Base-by-base conservation (phyloP, 2,113 vertebrate genomes). In the Sinocyclocheilus rhinocerous region DNA sequence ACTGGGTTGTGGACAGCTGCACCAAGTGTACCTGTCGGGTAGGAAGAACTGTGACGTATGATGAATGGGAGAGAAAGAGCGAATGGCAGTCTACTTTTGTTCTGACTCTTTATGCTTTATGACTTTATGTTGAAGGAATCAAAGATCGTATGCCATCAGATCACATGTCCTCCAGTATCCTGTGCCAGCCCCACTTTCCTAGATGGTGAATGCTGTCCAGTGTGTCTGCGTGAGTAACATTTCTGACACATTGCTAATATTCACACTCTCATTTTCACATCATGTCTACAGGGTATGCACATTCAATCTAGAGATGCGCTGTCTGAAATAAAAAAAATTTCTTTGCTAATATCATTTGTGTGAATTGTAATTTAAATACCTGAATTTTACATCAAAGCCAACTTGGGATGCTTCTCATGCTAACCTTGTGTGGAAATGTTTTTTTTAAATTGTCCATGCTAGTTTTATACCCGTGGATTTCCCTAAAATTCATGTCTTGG, bases 1-100 rank as follows among this genome's bases (percentile, higher is more conserved):
- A 97, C 84, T 99, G 98, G 98, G 96, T 98, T 85, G 98, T 99
- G 85, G 98, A 99, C 92, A 98, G 97, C 93, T 99, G 98, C 77
- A 99, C 98, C 52, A 97, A 96, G 39, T 99, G 98, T 50, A 96
- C 95, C 87, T 99, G 98, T 92, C 96, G 97, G 97, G 98, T 99
- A 93, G 24, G 50, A 81, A 33, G 36, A 33, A 26, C 61, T 2
- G 50, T 33, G 52, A 6, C n/a, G 16, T 78, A 6, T 12, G 5
- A 75, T 39, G 12, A 39, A 78, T 4, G 48, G 42, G 42, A 52
- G 67, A 82, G 78, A 72, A 22, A 70, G 5, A 45, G 22, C 48
- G 7, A 33, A 39, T 6, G 33, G 29, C 24, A 33, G 9, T n/a
- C 45, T 42, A 50, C 22, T 39, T 67, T 67, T 55, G 24, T 24